These are phyloP conservation scores for Thalassoma bifasciatum DNA, from an alignment of 2,113 vertebrate genomes.

Conservation along the genomic window DNA sequence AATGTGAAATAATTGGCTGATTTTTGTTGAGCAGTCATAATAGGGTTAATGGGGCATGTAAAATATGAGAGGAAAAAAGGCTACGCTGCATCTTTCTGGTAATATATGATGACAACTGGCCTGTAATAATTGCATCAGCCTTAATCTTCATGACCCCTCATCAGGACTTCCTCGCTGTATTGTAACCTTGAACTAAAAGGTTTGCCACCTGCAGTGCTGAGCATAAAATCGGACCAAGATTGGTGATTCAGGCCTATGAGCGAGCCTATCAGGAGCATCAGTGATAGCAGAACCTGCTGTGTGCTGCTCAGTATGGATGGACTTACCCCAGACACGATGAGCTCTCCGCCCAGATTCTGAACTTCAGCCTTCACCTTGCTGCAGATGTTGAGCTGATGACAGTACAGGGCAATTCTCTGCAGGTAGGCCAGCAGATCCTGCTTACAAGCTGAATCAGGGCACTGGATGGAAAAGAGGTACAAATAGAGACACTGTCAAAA, in stretches of 20 bases:
- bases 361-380: conserved; percentile 99
- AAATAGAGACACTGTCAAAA: conserved; percentile 20
- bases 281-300: neutral
- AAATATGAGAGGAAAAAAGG: conserved; percentile 41
- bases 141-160: conserved; percentile 53
- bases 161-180: conserved; percentile 32
- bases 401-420: conserved; percentile 97
- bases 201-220: conserved; percentile 13
- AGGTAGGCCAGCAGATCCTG: conserved; percentile 98
- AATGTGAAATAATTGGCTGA: conserved; percentile 23
- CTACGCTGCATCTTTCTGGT: conserved; percentile 27
- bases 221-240: conserved; percentile 25
- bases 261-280: neutral
- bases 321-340: conserved; percentile 97
- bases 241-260: neutral
- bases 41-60: conserved; percentile 39
- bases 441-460: conserved; percentile 96
- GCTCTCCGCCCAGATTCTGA: conserved; percentile 97
- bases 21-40: conserved; percentile 28
- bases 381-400: conserved; percentile 99
- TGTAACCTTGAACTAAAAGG: conserved; percentile 46
- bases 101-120: conserved; percentile 50
- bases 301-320: conserved; percentile 4
- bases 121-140: conserved; percentile 46
- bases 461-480: conserved; percentile 78